These are phyloP conservation scores for Drosophila punjabiensis DNA, from an alignment of 1,140 invertebrate species.

Conservation along the genomic window DNA sequence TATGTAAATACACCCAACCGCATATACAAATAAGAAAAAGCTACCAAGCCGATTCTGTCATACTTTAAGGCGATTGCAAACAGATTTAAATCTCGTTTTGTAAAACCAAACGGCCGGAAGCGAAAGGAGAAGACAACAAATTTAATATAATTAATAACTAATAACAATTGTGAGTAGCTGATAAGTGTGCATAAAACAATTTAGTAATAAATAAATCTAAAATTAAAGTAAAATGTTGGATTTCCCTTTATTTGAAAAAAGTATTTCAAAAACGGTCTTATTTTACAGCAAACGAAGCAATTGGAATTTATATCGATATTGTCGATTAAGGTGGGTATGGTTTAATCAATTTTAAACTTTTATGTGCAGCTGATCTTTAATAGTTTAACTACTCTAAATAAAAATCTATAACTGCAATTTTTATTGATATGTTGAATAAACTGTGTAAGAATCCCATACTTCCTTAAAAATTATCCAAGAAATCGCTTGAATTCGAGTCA, in stretches of 20 bases:
- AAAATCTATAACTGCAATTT: too few relatives aligned
- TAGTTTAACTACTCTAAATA: neutral
- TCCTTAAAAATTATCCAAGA: too few relatives aligned
- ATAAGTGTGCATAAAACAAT: conserved; percentile 77
- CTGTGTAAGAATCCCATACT: too few relatives aligned
- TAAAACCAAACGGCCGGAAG: conserved; percentile 27
- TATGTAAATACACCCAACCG: conserved; percentile 50
- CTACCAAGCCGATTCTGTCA: conserved; percentile 44
- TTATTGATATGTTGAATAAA: too few relatives aligned
- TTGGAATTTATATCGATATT: neutral
- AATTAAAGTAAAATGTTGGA: conserved; percentile 17
- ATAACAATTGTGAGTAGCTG: conserved; percentile 72
- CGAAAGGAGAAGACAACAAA: conserved; percentile 47
- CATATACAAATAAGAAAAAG: conserved; percentile 38
- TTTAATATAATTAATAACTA: conserved; percentile 30
- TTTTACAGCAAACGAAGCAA: neutral
- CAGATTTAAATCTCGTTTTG: conserved; percentile 60
- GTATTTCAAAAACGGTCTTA: neutral
- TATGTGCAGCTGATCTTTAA: neutral
- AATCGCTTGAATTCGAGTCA: too few relatives aligned
- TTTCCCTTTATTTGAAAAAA: neutral
- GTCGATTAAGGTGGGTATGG: neutral
- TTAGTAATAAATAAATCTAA: conserved; percentile 70
- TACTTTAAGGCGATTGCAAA: conserved; percentile 50
- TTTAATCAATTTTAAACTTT: neutral